Evolutionary conservation across 2,888 invertebrate species (phyloP).

Genomic region (Monopis laevigella): DNA sequence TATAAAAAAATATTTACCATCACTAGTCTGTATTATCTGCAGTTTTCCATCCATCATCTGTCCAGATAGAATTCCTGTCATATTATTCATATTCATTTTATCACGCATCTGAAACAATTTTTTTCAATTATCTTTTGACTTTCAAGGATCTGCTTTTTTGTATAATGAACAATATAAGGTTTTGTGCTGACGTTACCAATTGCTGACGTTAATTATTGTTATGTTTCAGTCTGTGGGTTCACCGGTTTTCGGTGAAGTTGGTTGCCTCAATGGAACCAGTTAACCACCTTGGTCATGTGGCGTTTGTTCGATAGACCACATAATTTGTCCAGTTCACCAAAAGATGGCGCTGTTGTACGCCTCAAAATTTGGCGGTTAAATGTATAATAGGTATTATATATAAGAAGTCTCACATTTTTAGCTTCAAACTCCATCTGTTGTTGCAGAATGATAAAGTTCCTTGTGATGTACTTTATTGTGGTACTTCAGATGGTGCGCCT

Average conservation of each 20-base stretch:
- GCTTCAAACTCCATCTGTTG: constrained; percentile 54
- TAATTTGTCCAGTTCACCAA: too few relatives aligned
- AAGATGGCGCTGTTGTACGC: too few relatives aligned
- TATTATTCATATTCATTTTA: constrained; percentile 46
- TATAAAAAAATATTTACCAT: constrained; percentile 28
- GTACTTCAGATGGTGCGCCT: constrained; percentile 60
- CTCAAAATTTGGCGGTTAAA: too few relatives aligned
- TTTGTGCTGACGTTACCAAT: too few relatives aligned
- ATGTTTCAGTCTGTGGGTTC: too few relatives aligned
- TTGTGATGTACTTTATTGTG: constrained; percentile 66
- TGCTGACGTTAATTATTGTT: too few relatives aligned
- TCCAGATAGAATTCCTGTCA: constrained; percentile 45
- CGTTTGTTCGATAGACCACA: too few relatives aligned
- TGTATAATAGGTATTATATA: too few relatives aligned
- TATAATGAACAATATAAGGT: not conserved
- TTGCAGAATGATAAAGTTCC: constrained; percentile 50
- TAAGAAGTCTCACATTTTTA: constrained; percentile 46
- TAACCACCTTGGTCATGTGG: too few relatives aligned
- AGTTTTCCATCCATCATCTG: constrained; percentile 52
- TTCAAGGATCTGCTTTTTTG: not conserved
- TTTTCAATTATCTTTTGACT: not conserved
- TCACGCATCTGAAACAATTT: constrained; percentile 21
- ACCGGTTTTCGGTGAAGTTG: too few relatives aligned
- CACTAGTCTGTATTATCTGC: constrained; percentile 38
- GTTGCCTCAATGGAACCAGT: too few relatives aligned